Conservation (phyloP, 1,140 invertebrate species). For the Diachasma alloeum region DNA sequence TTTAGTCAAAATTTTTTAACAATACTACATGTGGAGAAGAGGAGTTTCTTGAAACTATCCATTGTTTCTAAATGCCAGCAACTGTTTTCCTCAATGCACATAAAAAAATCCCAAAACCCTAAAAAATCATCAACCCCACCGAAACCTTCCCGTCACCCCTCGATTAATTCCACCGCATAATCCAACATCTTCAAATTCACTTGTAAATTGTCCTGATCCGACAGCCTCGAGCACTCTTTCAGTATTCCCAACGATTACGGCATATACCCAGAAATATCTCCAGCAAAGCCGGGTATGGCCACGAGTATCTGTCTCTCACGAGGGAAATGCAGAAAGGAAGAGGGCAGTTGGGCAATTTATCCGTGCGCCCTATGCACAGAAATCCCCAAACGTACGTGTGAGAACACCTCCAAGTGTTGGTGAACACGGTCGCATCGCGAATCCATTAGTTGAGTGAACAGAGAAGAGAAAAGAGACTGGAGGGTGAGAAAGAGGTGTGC, state of each 20-base stretch:
- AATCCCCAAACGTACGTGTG: not conserved
- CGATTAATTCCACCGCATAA: not conserved
- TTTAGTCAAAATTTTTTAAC: too few species aligned
- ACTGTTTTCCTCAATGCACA: too few species aligned
- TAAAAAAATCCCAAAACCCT: too few species aligned
- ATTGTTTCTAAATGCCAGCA: too few species aligned
- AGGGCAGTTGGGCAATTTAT: not conserved
- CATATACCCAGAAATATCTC: not conserved
- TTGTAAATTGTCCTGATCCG: not conserved
- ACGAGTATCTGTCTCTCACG: not conserved
- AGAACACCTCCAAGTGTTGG: not conserved
- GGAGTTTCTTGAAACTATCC: too few species aligned
- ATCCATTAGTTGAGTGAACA: not conserved
- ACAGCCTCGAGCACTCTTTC: too few species aligned
- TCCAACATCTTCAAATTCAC: not conserved
- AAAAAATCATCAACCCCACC: too few species aligned
- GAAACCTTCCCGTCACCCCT: not conserved
- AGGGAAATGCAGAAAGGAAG: not conserved
- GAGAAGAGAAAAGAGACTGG: not conserved
- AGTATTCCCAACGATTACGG: not conserved
- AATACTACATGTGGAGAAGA: too few species aligned
- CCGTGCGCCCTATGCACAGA: not conserved
- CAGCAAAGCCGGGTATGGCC: not conserved
- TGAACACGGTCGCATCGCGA: conserved; percentile 1
- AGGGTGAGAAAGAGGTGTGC: not conserved